A percentile compares a stretch with the other conserved stretches of the same genome.
phyloP scores from a whole-genome alignment of 2,888 invertebrate genomes.

The Eutolmus rufibarbis region DNA sequence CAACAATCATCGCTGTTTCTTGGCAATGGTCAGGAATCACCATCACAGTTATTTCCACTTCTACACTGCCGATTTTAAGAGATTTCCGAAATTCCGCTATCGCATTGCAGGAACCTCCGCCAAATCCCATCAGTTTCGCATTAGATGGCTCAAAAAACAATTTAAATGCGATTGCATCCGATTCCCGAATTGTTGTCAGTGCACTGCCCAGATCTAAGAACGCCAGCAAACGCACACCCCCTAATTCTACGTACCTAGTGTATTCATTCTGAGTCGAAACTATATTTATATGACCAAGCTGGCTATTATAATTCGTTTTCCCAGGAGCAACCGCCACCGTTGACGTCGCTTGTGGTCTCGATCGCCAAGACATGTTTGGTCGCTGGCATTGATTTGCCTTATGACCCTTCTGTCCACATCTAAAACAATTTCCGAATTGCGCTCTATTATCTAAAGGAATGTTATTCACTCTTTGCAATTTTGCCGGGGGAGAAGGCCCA shows the following conservation, averaged over 20 bases:
- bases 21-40: too few relatives aligned
- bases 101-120: not conserved
- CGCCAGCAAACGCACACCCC: not conserved
- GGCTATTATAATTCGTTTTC: not conserved
- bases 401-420: not conserved
- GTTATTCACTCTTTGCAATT: too few relatives aligned
- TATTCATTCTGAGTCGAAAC: not conserved
- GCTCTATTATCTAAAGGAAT: too few relatives aligned
- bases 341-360: not conserved
- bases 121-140: not conserved
- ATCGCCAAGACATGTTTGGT: not conserved
- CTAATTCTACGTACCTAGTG: not conserved
- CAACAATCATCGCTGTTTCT: too few relatives aligned
- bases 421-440: not conserved
- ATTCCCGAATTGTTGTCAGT: not conserved
- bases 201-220: not conserved
- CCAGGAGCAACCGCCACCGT: not conserved
- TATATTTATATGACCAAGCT: not conserved
- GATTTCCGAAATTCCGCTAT: not conserved
- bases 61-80: not conserved
- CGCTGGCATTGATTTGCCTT: not conserved
- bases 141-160: not conserved
- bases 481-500: too few relatives aligned
- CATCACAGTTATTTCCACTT: not conserved
- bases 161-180: not conserved